Base-by-base conservation (phyloP, 2,113 vertebrate genomes). In the Trematocara unimaculatum region DNA sequence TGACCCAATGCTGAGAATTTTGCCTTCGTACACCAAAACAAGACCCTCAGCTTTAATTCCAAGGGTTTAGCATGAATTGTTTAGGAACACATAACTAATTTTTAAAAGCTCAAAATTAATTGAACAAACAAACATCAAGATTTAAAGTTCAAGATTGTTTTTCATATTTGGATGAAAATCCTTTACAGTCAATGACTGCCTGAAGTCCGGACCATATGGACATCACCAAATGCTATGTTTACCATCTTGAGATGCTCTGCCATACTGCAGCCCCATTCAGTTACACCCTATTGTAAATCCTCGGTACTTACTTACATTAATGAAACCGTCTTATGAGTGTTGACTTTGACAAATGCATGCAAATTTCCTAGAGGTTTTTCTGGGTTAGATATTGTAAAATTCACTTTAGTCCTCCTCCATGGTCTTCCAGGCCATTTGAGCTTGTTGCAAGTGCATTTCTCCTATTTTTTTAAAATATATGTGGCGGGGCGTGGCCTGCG, bases 401-500 rank as follows among this genome's bases (percentile, higher is more conserved):
- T 45, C 8, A 18, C 67, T 74, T 74, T 29, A 29, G 8, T 47
- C 26, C 14, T 45, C 40, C 26, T 74, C 40, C 14, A 17, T 29
- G 23, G 40, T 47, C 42, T 47, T 26, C 2, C 38, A 45, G 38
- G 13, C 13, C 8, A 15, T 29, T 18, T 29, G 60, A n/a, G 18
- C 60, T 64, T 64, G 60, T n/a, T n/a, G 2, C 17, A 35, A 64
- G 9, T 64, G 17, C 4, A 12, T 64, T 64, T 35, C 33, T 45
- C 64, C 38, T 45, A 45, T 20, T 26, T 40, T 58, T 14, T 7
- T 0, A 0, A 15, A 0, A 23, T 23, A 23, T 23, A 23, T 23
- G 23, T 23, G 23, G 23, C 23, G 23, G 23, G 23, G 23, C 23
- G 23, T 23, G 23, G 23, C 23, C 23, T 23, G 23, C 23, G 23